Evolutionary conservation across 2,888 invertebrate genomes (phyloP), one percentile per base, ranked within the genome.

Genomic region (Dynastes grantii): DNA sequence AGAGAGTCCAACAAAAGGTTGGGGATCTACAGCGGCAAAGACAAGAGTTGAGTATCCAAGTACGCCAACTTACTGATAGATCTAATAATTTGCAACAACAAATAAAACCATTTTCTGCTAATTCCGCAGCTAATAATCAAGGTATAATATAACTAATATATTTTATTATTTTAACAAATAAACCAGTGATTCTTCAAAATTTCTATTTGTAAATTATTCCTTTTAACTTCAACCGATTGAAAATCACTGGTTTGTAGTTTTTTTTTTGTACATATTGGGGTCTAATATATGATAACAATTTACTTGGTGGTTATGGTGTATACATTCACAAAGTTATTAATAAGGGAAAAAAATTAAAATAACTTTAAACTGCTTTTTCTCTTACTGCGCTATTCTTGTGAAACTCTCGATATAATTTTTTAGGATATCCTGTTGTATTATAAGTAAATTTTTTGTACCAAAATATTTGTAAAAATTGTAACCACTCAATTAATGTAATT

Each of bases 1-100:
- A 94, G 49, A 92, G 95, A 55, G 96, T 97, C 0, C 96, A 97
- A 85, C 92, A 92, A 80, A 91, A 97, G 77, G 96, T 97, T 71
- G 95, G 95, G 2, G 96, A 97, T 77, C 91, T 97, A 84, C 95
- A 96, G 85, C 91, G 95, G 6, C 96, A 97, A 87, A 91, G 97
- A 0, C 95, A 96, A 84, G 95, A 97, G 86, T 90, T 98, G 71
- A 96, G 96, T 84, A 92, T 95, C 76, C 96, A 96, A 78, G 97
- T 97, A 79, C 91, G 95, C 27, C 95, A 96, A 85, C 90, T 97
- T 40, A 96, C 96, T 0, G 95, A 95, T 85, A 94, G 95, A 85
- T 95, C 95, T 1, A 94, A 94, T 82, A 93, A 92, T 37, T 86
- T 95, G 83, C 91, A 92, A 83, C 92, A 93, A 84, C 92, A 93